Evolutionary conservation across 2,797 vertebrate genomes (phyloP).

Genomic region (Mus spretus): DNA sequence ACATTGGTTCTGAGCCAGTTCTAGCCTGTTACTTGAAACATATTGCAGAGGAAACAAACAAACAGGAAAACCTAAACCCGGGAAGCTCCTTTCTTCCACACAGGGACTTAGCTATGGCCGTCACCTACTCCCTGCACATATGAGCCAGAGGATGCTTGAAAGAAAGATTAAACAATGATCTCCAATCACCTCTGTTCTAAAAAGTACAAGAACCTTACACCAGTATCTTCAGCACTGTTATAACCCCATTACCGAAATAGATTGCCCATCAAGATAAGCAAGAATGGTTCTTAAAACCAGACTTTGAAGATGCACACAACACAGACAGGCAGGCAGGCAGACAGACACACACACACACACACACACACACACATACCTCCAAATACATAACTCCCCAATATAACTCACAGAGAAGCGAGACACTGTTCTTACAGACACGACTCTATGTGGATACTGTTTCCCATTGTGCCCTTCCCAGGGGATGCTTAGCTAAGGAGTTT

Average conservation of each 20-base stretch:
- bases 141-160: conserved; percentile 1
- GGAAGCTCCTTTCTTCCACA: neutral
- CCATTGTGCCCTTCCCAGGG: neutral
- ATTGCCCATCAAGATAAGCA: neutral
- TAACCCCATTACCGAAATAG: conserved; percentile 15
- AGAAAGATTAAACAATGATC: neutral
- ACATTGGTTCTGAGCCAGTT: neutral
- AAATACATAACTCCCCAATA: neutral
- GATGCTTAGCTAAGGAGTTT: neutral
- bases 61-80: conserved; percentile 23
- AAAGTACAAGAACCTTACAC: neutral
- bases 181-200: neutral
- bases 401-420: neutral
- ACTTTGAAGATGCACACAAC: neutral
- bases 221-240: neutral
- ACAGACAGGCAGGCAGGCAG: neutral
- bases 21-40: neutral
- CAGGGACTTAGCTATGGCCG: neutral
- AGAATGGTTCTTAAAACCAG: conserved; percentile 24
- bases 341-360: neutral
- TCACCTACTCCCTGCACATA: neutral
- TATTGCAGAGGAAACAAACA: neutral
- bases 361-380: neutral
- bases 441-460: neutral
- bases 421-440: neutral